Conservation (phyloP, 2,888 invertebrate genomes). For the Tortricodes alternella region DNA sequence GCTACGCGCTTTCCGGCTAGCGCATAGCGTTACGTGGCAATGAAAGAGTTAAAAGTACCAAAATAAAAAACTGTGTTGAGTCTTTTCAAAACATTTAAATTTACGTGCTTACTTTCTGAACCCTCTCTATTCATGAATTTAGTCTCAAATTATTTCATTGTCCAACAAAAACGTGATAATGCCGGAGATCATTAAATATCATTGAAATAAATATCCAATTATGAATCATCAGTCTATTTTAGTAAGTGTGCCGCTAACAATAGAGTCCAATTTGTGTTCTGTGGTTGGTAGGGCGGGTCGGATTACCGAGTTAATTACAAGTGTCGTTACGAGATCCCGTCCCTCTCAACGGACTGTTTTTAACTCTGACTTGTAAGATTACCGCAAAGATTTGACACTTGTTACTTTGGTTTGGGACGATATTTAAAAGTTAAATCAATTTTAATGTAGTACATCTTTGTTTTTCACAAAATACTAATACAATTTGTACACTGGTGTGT, state of each 20-base stretch:
- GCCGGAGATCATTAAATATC: constrained; percentile 11
- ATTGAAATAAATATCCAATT: constrained; percentile 33
- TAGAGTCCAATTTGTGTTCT: constrained; percentile 66
- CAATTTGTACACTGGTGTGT: too few species aligned
- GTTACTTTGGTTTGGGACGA: background rate
- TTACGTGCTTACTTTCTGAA: too few species aligned
- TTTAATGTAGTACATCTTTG: too few species aligned
- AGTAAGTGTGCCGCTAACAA: constrained; percentile 52
- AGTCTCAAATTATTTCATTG: background rate
- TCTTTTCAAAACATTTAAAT: too few species aligned
- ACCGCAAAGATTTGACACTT: constrained; percentile 9
- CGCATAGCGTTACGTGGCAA: too few species aligned
- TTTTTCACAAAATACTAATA: too few species aligned
- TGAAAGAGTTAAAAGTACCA: too few species aligned
- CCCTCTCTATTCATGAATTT: background rate
- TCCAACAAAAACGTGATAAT: constrained; percentile 19
- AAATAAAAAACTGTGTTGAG: too few species aligned
- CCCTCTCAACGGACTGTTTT: constrained; percentile 33
- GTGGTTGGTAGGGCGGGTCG: constrained; percentile 47
- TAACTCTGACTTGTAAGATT: constrained; percentile 27
- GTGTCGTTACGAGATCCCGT: constrained; percentile 55
- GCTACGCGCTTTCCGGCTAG: too few species aligned
- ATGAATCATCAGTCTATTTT: constrained; percentile 51
- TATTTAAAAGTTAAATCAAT: background rate
- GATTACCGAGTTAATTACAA: constrained; percentile 77